phyloP scores from a whole-genome alignment of 2,888 invertebrate species.

The Rotaria macrura region DNA sequence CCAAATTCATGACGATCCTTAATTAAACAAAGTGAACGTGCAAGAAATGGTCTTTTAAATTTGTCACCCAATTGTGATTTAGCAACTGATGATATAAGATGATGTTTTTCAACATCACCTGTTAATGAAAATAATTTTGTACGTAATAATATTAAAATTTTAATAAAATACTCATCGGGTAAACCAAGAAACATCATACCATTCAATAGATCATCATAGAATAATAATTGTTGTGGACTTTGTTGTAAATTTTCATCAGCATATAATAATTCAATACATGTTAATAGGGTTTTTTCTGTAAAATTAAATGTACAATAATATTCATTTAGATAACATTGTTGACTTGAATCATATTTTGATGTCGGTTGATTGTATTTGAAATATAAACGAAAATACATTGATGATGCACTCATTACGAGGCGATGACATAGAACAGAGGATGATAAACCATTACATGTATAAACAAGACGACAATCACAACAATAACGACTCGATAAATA shows the following conservation, averaged over 20 bases:
- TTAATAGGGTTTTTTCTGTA: neutral
- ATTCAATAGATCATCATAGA: neutral
- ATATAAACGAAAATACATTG: neutral
- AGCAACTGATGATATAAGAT: neutral
- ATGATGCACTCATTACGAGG: neutral
- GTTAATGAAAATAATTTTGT: neutral
- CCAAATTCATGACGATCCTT: neutral
- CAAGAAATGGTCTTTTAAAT: neutral
- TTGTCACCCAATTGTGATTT: neutral
- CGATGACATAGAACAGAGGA: neutral
- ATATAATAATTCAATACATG: neutral
- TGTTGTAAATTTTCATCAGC: neutral
- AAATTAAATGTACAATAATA: conserved; percentile 2
- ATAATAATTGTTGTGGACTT: neutral
- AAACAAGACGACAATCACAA: conserved; percentile 1
- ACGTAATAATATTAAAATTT: neutral
- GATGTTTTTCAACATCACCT: neutral
- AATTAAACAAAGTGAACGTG: neutral
- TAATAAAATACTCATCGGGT: neutral
- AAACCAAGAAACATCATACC: neutral
- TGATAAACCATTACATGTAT: neutral
- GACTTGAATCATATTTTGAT: neutral
- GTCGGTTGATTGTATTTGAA: conserved; percentile 2
- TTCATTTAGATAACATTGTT: neutral
- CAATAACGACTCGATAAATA: neutral